Evolutionary conservation across 2,113 vertebrate species (phyloP), one percentile per base, ranked within the genome.

Genomic region (Monopterus albus): DNA sequence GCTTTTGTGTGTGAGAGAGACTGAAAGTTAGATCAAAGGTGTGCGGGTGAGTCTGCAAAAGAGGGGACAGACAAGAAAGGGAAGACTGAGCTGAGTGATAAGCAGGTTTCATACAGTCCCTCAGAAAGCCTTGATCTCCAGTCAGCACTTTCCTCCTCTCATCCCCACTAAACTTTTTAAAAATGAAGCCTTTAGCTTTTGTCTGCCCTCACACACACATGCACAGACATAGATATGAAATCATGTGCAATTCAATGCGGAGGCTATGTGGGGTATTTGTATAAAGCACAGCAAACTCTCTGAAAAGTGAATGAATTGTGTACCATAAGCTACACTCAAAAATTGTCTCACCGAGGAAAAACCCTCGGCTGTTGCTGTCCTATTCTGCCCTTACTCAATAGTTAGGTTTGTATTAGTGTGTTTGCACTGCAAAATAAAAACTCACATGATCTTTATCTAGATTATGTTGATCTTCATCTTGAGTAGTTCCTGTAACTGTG

Each of bases 131-230:
- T 78, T 77, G 57, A 85, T 81, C 81, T 83, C 47, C 12, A n/a
- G 76, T 88, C 86, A 81, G 83, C 80, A 31, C 71, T 80, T 84
- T 73, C 17, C 43, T 55, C 52, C 28, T 72, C 58, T 72, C 26
- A 56, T 46, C 45, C 20, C 12, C 38, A 23, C 31, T n/a, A 68
- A 82, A 72, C 47, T 63, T 78, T 45, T 47, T 35, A 31, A 60
- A 52, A 67, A 61, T 12, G 18, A 26, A 42, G 63, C 62, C 43
- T 67, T 72, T 64, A 63, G 51, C 59, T 68, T 53, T 26, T 55
- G 47, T 33, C 73, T 46, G 20, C 57, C 52, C 23, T 43, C 26
- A 29, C 45, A 59, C 72, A 49, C 2, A 49, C 8, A 33, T 10
- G 11, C 35, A n/a, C 29, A 31, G 29, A n/a, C 40, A 68, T 36